Evolutionary conservation across 2,888 invertebrate species (phyloP).

Genomic region (Nectonema munidae): DNA sequence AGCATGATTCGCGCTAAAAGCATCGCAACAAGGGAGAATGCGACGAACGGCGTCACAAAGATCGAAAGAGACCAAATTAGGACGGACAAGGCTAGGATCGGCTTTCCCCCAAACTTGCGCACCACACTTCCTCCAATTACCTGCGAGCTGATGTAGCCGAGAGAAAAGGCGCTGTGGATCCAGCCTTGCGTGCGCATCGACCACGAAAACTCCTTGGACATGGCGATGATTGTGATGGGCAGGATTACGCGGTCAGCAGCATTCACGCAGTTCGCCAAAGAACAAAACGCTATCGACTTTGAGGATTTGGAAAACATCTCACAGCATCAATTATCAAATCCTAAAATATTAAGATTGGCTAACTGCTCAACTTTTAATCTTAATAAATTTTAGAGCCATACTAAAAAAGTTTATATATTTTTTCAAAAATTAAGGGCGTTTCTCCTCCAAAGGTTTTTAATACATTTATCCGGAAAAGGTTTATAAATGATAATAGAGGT

Average conservation of each 20-base stretch:
- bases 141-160: constrained; percentile 42
- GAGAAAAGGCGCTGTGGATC: constrained; percentile 40
- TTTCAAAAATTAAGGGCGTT: too few relatives aligned
- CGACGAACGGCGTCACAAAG: constrained; percentile 34
- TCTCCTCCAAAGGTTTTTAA: too few relatives aligned
- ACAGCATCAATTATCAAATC: too few relatives aligned
- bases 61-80: constrained; percentile 40
- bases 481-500: too few relatives aligned
- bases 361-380: too few relatives aligned
- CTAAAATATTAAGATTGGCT: too few relatives aligned
- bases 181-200: constrained; percentile 37
- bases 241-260: constrained; percentile 41
- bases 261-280: constrained; percentile 40
- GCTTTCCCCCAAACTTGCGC: constrained; percentile 35
- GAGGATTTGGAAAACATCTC: too few relatives aligned
- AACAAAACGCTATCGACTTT: constrained; percentile 31
- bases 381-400: too few relatives aligned
- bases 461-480: too few relatives aligned
- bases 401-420: too few relatives aligned
- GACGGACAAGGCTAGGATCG: constrained; percentile 35
- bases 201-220: constrained; percentile 39
- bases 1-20: constrained; percentile 33
- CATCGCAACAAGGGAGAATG: constrained; percentile 31
- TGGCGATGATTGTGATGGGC: constrained; percentile 41
- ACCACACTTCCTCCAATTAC: constrained; percentile 37